Percentiles rank a stretch among this genome's conserved stretches.
Evolutionary conservation across 2,797 vertebrate species (phyloP).

Genomic region (Chloroceryle amazona): DNA sequence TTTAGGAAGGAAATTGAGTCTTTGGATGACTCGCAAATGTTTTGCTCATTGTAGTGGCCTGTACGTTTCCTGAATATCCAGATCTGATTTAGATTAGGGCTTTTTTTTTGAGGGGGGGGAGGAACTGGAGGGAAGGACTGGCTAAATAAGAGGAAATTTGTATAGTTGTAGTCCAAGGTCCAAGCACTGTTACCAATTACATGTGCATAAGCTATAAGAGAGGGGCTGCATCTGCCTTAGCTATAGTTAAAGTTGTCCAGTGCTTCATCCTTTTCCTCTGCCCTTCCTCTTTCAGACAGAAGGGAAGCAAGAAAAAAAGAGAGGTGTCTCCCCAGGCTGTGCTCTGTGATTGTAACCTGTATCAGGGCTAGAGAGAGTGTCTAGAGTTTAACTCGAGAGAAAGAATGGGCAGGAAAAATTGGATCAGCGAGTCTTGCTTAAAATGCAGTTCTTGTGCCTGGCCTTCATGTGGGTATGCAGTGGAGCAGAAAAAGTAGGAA

Average conservation of each 20-base stretch:
- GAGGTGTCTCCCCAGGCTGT: neutral
- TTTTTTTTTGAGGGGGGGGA: neutral
- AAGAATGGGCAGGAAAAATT: neutral
- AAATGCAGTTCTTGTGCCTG: neutral
- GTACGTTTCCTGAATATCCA: slow-evolving; percentile 62
- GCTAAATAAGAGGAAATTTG: slow-evolving; percentile 57
- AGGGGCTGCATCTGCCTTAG: neutral
- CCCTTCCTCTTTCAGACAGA: neutral
- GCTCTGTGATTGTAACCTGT: neutral
- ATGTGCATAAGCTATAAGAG: neutral
- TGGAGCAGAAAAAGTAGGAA: neutral
- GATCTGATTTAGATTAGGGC: slow-evolving; percentile 69
- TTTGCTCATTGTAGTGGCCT: slow-evolving; percentile 57
- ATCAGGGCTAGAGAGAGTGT: neutral
- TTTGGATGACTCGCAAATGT: slow-evolving; percentile 60
- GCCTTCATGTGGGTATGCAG: neutral
- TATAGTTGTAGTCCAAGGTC: slow-evolving; percentile 51
- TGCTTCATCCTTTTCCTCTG: neutral
- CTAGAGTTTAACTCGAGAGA: neutral
- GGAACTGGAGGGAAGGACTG: neutral
- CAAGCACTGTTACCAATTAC: slow-evolving; percentile 50
- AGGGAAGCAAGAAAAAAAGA: neutral
- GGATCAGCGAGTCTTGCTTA: neutral
- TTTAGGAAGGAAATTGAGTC: slow-evolving; percentile 73
- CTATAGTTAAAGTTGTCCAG: neutral